Conservation (phyloP, 2,888 invertebrate species). For the Anticlea derivata region DNA sequence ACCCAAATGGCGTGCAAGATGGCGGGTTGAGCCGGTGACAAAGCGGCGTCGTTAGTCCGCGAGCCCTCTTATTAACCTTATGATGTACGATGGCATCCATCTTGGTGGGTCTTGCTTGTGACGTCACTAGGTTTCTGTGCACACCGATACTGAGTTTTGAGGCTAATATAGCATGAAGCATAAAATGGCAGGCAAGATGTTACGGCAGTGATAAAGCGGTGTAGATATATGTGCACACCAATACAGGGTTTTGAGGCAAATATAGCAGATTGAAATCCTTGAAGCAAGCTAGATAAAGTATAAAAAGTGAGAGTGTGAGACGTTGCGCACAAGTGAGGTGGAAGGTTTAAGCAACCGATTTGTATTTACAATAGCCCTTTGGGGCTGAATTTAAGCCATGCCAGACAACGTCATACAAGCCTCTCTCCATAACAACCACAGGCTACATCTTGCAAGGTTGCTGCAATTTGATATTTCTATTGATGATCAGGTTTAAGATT, state of each 20-base stretch:
- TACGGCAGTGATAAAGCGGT: too few relatives aligned
- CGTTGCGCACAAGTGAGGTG: too few relatives aligned
- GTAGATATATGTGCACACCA: too few relatives aligned
- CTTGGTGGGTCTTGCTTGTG: slow-evolving; percentile 61
- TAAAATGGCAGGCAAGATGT: not conserved
- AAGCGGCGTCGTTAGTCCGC: slow-evolving; percentile 82
- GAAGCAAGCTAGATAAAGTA: too few relatives aligned
- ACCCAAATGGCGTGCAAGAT: slow-evolving; percentile 80
- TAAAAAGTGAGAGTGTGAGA: too few relatives aligned
- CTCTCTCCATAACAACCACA: slow-evolving; percentile 2
- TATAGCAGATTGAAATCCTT: too few relatives aligned
- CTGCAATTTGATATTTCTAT: slow-evolving; percentile 2
- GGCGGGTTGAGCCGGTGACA: slow-evolving; percentile 82
- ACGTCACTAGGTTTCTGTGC: slow-evolving; percentile 43
- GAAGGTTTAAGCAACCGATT: too few relatives aligned
- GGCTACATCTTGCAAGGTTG: slow-evolving; percentile 5
- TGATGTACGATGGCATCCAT: slow-evolving; percentile 81
- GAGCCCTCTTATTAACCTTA: slow-evolving; percentile 85
- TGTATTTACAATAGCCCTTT: not conserved
- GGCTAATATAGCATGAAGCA: not conserved
- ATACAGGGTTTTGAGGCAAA: too few relatives aligned
- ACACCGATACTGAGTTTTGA: slow-evolving; percentile 2
- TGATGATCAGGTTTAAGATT: not conserved
- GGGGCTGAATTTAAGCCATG: not conserved
- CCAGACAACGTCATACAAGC: not conserved